phyloP scores from a whole-genome alignment of 1,140 invertebrate species.

The Heliconius congener region DNA sequence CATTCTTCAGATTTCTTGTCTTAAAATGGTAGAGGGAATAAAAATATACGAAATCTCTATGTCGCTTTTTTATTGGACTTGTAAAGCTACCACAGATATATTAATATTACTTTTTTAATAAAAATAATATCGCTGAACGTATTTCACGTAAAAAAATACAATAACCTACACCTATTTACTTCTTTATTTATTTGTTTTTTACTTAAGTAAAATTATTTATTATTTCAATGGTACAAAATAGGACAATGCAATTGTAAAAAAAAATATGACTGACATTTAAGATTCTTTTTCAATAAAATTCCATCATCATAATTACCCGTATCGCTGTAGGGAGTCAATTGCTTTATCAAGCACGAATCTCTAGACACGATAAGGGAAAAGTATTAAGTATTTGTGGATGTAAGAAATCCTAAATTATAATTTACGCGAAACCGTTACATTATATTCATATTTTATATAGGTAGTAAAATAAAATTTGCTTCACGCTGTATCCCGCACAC shows the following conservation, averaged over 20 bases:
- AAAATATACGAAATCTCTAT: too few species aligned
- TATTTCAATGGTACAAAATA: background rate
- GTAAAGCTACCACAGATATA: too few species aligned
- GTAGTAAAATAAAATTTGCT: too few species aligned
- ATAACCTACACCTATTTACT: background rate
- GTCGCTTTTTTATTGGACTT: too few species aligned
- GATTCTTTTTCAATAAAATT: constrained; percentile 20
- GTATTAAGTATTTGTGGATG: background rate
- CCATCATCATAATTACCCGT: constrained; percentile 69
- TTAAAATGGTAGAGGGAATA: too few species aligned
- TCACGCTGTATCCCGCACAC: too few species aligned
- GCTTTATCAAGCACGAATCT: constrained; percentile 61
- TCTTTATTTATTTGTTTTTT: background rate
- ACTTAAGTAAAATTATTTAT: background rate
- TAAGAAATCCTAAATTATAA: background rate
- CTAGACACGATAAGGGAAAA: constrained; percentile 4
- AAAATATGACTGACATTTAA: background rate
- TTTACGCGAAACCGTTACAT: too few species aligned
- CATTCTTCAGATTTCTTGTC: too few species aligned
- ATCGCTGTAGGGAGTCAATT: constrained; percentile 68
- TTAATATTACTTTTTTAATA: too few species aligned
- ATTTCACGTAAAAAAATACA: too few species aligned
- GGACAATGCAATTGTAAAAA: background rate
- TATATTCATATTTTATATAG: too few species aligned
- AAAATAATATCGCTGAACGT: too few species aligned